phyloP scores from a whole-genome alignment of 2,797 vertebrate genomes.

The Malurus leucopterus region DNA sequence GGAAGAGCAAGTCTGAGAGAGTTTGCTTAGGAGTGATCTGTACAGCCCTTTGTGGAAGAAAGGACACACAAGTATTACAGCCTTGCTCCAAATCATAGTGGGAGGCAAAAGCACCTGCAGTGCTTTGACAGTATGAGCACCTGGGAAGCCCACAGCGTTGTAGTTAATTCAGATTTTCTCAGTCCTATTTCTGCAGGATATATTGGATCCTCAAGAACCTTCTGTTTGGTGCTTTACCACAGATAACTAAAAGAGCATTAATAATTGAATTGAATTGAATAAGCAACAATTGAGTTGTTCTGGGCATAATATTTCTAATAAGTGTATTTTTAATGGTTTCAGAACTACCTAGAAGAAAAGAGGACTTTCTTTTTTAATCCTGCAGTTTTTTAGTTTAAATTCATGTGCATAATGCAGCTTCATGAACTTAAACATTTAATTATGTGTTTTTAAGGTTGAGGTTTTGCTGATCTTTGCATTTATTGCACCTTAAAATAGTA shows the following conservation, averaged over 20 bases:
- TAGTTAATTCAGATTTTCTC: neutral
- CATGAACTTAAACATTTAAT: neutral
- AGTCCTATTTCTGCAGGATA: neutral
- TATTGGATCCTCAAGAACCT: neutral
- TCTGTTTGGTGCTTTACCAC: neutral
- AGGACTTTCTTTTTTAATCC: neutral
- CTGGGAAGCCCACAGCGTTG: neutral
- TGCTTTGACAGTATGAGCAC: neutral
- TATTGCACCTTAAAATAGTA: neutral
- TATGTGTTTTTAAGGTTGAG: neutral
- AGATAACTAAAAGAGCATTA: neutral
- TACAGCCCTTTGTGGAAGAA: neutral
- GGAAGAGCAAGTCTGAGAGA: neutral
- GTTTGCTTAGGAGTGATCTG: neutral
- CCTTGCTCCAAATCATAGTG: neutral
- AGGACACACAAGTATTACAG: fast-evolving
- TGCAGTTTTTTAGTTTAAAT: neutral
- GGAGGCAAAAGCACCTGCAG: neutral
- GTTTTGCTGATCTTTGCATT: neutral
- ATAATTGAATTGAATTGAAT: neutral
- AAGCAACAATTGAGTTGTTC: neutral
- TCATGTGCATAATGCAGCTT: neutral
- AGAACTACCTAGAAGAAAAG: neutral
- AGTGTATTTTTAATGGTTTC: neutral
- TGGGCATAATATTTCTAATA: neutral